Percentiles rank a stretch among this genome's conserved stretches.
Conservation (phyloP, 2,888 invertebrate species). For the Himalopsyche anomala region DNA sequence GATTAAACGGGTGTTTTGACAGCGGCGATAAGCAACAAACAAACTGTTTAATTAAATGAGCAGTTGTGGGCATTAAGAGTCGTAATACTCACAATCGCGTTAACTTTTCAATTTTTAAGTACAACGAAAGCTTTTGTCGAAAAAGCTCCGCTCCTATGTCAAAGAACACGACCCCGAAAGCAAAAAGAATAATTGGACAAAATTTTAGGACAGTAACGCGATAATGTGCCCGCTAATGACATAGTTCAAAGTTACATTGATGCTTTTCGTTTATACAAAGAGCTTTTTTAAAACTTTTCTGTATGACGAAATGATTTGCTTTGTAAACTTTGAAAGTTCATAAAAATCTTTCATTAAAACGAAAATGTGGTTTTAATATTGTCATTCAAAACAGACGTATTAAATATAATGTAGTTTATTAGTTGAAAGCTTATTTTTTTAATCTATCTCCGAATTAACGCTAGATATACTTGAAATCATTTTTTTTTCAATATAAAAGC, state of each 20-base stretch:
- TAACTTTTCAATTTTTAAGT: constrained; percentile 32
- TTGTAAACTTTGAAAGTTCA: constrained; percentile 14
- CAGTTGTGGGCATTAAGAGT: not conserved
- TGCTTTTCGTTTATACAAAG: not conserved
- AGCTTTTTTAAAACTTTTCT: constrained; percentile 14
- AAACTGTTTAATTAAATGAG: constrained; percentile 27
- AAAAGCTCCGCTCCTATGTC: constrained; percentile 31
- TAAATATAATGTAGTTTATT: too few species aligned
- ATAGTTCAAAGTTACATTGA: constrained; percentile 40
- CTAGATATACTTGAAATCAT: too few species aligned
- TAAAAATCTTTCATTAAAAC: too few species aligned
- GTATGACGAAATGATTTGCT: not conserved
- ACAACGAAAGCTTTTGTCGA: constrained; percentile 5
- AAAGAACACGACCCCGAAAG: constrained; percentile 1
- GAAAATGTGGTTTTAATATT: too few species aligned
- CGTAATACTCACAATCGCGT: not conserved
- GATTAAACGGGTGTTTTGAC: too few species aligned
- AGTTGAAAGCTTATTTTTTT: too few species aligned
- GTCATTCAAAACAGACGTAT: too few species aligned
- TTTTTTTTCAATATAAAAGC: too few species aligned
- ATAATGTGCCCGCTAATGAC: constrained; percentile 34
- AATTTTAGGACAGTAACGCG: constrained; percentile 40
- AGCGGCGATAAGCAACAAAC: not conserved
- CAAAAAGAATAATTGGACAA: constrained; percentile 41
- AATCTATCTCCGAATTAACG: too few species aligned